phyloP scores from a whole-genome alignment of 1,140 invertebrate genomes.

The Trypoxylus dichotomus region DNA sequence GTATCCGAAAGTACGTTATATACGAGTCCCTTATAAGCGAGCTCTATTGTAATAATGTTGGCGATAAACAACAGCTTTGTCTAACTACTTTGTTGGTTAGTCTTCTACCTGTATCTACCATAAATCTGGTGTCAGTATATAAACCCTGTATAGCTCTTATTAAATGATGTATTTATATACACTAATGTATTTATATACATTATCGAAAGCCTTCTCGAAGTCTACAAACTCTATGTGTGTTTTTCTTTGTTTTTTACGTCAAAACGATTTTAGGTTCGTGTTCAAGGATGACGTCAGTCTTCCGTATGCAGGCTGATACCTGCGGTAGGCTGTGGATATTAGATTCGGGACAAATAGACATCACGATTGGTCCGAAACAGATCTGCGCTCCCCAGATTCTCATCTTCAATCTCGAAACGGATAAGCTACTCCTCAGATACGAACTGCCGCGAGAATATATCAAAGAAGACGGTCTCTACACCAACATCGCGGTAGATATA shows the following conservation, averaged over 20 bases:
- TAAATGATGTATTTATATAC: too few relatives aligned
- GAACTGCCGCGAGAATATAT: constrained; percentile 66
- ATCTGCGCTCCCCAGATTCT: constrained; percentile 74
- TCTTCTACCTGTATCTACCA: too few relatives aligned
- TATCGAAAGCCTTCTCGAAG: too few relatives aligned
- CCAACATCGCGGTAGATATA: constrained; percentile 74
- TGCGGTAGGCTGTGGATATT: constrained; percentile 75
- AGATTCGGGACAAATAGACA: constrained; percentile 74
- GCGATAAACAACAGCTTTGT: too few relatives aligned
- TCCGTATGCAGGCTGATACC: constrained; percentile 70
- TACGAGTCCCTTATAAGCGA: too few relatives aligned
- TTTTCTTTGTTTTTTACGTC: neutral
- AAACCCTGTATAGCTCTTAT: too few relatives aligned
- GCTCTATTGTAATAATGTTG: too few relatives aligned
- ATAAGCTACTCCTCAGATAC: constrained; percentile 64
- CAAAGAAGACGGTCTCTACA: constrained; percentile 71
- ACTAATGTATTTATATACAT: too few relatives aligned
- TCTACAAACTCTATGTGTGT: too few relatives aligned
- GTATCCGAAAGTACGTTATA: too few relatives aligned
- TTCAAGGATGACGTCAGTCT: constrained; percentile 72
- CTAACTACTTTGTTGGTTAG: too few relatives aligned
- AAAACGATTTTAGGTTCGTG: constrained; percentile 53
- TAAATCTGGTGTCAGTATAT: too few relatives aligned
- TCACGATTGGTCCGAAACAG: constrained; percentile 67
- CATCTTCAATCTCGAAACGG: constrained; percentile 70